Percentiles rank a stretch among this genome's conserved stretches.
phyloP scores from a whole-genome alignment of 2,113 vertebrate genomes.

The Campylorhamphus procurvoides region DNA sequence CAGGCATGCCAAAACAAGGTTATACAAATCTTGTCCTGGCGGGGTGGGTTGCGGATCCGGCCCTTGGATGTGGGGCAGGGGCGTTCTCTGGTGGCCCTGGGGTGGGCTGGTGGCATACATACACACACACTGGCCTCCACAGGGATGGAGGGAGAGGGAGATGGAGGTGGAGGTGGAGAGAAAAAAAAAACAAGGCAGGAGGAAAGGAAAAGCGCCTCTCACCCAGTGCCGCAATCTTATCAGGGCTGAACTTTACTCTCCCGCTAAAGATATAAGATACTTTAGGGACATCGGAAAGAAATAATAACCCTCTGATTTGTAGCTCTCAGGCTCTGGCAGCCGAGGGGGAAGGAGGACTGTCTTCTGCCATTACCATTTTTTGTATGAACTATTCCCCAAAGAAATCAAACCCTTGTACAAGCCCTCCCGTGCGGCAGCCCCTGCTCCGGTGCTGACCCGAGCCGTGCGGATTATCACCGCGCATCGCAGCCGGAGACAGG shows the following conservation, averaged over 20 bases:
- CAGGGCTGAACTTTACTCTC: slow-evolving; percentile 66
- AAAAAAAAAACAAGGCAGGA: neutral
- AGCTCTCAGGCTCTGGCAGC: slow-evolving; percentile 27
- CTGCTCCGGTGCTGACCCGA: slow-evolving; percentile 43
- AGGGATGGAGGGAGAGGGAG: neutral
- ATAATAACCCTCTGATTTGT: slow-evolving; percentile 65
- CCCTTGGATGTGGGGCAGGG: neutral
- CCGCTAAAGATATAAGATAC: slow-evolving; percentile 63
- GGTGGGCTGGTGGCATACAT: neutral
- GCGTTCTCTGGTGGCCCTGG: neutral
- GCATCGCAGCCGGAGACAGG: slow-evolving; percentile 60
- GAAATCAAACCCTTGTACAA: slow-evolving; percentile 68
- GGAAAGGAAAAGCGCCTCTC: slow-evolving; percentile 16
- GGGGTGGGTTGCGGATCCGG: neutral
- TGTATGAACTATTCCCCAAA: slow-evolving; percentile 53
- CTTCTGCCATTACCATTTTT: slow-evolving; percentile 41
- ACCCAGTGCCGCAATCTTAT: slow-evolving; percentile 53
- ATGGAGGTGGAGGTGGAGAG: neutral
- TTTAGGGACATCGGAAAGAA: slow-evolving; percentile 69
- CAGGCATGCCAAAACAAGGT: slow-evolving; percentile 64
- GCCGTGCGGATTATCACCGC: slow-evolving; percentile 34
- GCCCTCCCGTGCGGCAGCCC: slow-evolving; percentile 32
- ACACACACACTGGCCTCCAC: no score
- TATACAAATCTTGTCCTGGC: slow-evolving; percentile 33
- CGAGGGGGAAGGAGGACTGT: neutral